Percentiles rank a stretch among this genome's conserved stretches.
phyloP scores from a whole-genome alignment of 2,888 invertebrate genomes.

The Timema cristinae region DNA sequence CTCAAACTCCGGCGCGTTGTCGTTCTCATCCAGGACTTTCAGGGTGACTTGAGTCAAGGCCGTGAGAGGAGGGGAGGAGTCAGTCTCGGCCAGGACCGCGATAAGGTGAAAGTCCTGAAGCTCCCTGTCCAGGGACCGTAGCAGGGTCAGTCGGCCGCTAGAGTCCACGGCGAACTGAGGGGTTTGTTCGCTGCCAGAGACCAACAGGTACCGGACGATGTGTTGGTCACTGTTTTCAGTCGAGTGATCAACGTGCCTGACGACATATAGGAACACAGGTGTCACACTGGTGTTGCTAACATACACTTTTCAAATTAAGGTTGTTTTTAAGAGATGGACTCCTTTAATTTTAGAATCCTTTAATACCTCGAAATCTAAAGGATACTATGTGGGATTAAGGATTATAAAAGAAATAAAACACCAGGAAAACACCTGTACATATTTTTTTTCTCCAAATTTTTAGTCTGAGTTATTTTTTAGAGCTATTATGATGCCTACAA shows the following conservation, averaged over 20 bases:
- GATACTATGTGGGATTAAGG: too few relatives aligned
- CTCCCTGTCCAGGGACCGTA: constrained; percentile 39
- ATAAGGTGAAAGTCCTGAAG: constrained; percentile 35
- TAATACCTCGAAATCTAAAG: too few relatives aligned
- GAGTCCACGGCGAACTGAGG: constrained; percentile 38
- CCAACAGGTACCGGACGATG: constrained; percentile 42
- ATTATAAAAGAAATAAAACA: too few relatives aligned
- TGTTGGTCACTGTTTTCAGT: constrained; percentile 38
- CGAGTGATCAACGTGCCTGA: constrained; percentile 41
- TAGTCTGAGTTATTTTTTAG: too few relatives aligned
- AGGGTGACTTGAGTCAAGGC: constrained; percentile 41
- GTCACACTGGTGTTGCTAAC: too few relatives aligned
- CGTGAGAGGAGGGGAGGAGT: constrained; percentile 42
- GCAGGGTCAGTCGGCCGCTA: constrained; percentile 36
- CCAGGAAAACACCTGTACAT: too few relatives aligned
- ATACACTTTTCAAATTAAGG: too few relatives aligned
- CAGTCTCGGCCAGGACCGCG: constrained; percentile 41
- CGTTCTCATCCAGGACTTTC: constrained; percentile 45
- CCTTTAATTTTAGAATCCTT: too few relatives aligned
- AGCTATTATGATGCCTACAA: too few relatives aligned
- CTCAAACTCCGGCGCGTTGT: constrained; percentile 42
- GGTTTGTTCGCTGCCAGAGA: constrained; percentile 35
- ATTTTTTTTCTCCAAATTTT: too few relatives aligned
- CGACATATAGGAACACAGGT: background rate
- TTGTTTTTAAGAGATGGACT: too few relatives aligned